Base-by-base conservation (phyloP, 2,888 invertebrate species). In the Tridacna crocea region DNA sequence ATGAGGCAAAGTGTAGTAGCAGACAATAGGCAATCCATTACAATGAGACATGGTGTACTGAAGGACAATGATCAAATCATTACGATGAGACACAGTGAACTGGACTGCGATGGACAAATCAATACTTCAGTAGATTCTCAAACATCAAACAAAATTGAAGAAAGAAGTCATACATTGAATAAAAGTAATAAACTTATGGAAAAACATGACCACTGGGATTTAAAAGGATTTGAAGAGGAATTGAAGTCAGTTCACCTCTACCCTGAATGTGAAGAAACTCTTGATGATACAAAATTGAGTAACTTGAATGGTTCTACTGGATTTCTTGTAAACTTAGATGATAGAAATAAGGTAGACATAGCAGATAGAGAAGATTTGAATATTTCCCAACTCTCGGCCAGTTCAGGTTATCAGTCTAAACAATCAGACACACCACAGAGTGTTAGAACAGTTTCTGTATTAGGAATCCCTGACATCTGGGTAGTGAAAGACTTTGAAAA, bases 341-440 rank as follows among this genome's bases (percentile, higher is more conserved):
- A 22, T 10, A 26, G 26, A 55, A 15, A 55, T 24, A 66, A 11
- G 19, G 51, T 17, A 4, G 51, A 15, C 15, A 51, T 13, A 4
- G 24, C n/a, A 26, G 51, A 70, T 13, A 26, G 24, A 10, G n/a
- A 26, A 70, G 22, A 2, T 70, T 47, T 68, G 17, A 47, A 68
- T n/a, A 48, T 0, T 51, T 70, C 75, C 61, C 60, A 61, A 22
- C 47, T 46, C 17, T 60, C 77, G 13, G 46, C 51, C 12, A 77
- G 77, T 58, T 77, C 77, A 46, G 77, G 77, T 22, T 77, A 77
- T 46, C 77, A 77, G 0, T 77, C 77, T 22, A 73, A 73, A 36
- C 60, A 73, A n/a, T 73, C 73, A 27, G 55, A 47, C 12, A 73
- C 73, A 3, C 73, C 73, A 10, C 73, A 60, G 73, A 60, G 60